Percentiles rank a stretch among this genome's conserved stretches.
These are phyloP conservation scores for Pelodytes ibericus DNA, from an alignment of 2,797 vertebrate species.

Conservation along the genomic window DNA sequence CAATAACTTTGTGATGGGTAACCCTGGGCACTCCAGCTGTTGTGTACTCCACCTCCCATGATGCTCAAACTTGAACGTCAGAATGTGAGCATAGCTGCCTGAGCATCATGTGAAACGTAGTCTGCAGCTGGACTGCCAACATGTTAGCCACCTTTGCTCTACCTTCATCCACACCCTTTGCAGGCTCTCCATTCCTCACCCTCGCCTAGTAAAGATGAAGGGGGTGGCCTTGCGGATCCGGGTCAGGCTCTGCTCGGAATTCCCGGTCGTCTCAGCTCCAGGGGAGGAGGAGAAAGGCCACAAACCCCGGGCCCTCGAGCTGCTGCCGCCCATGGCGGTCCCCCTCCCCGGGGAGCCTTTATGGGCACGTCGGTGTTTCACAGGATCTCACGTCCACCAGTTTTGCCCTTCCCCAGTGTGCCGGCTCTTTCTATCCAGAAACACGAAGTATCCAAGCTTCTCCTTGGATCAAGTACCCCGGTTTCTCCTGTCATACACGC, in stretches of 20 bases:
- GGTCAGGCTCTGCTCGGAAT: conserved; percentile 81
- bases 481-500: conserved; percentile 38
- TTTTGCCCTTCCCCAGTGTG: no score
- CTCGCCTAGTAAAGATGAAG: conserved; percentile 90
- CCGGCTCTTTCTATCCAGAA: no score
- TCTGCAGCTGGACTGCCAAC: no score
- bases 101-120: no score
- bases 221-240: conserved; percentile 82
- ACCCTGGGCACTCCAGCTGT: no score
- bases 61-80: no score
- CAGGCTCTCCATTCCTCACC: conserved; percentile 70
- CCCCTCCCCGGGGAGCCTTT: conserved; percentile 32
- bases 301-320: conserved; percentile 88
- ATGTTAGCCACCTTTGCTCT: no score
- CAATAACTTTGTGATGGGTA: no score
- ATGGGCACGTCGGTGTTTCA: not conserved
- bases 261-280: conserved; percentile 72
- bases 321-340: conserved; percentile 85
- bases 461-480: conserved; percentile 16
- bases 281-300: conserved; percentile 87
- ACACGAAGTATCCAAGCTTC: not conserved
- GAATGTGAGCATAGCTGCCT: no score
- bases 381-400: no score
- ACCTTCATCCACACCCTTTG: not conserved
- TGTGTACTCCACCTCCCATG: no score